These are phyloP conservation scores for Gymnosoma rotundatum DNA, from an alignment of 2,888 invertebrate genomes.

Conservation along the genomic window DNA sequence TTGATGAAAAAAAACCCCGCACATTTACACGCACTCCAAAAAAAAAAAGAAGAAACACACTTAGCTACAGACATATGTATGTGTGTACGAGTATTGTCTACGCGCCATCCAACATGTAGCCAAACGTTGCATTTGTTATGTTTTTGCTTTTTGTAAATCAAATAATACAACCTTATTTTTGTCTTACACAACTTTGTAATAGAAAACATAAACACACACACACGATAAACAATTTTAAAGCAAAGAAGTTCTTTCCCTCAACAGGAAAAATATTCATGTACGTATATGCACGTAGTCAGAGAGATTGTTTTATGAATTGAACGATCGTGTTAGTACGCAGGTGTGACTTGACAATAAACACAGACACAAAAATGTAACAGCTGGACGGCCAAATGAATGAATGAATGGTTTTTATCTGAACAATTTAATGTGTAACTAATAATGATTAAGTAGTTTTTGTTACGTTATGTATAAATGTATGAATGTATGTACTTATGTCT, in stretches of 20 bases:
- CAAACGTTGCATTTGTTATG: conserved; percentile 33
- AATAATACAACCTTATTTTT: too few species aligned
- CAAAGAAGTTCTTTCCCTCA: neutral
- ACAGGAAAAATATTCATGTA: neutral
- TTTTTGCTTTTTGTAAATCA: too few species aligned
- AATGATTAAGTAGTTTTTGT: too few species aligned
- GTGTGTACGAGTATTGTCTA: neutral
- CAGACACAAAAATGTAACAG: neutral
- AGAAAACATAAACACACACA: neutral
- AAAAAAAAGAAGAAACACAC: too few species aligned
- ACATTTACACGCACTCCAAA: too few species aligned
- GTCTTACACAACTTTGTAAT: too few species aligned
- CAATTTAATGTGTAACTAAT: too few species aligned
- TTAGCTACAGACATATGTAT: too few species aligned
- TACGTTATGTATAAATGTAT: too few species aligned
- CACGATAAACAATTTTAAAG: neutral
- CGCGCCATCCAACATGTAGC: conserved; percentile 34
- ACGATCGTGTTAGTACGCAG: conserved; percentile 51
- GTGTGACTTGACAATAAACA: conserved; percentile 59
- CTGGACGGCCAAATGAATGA: neutral
- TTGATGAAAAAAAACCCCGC: too few species aligned
- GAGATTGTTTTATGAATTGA: neutral
- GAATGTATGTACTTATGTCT: too few species aligned
- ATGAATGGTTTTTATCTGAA: too few species aligned
- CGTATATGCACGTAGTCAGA: neutral